phyloP scores from a whole-genome alignment of 2,797 vertebrate species.

The Rallus crepitans region DNA sequence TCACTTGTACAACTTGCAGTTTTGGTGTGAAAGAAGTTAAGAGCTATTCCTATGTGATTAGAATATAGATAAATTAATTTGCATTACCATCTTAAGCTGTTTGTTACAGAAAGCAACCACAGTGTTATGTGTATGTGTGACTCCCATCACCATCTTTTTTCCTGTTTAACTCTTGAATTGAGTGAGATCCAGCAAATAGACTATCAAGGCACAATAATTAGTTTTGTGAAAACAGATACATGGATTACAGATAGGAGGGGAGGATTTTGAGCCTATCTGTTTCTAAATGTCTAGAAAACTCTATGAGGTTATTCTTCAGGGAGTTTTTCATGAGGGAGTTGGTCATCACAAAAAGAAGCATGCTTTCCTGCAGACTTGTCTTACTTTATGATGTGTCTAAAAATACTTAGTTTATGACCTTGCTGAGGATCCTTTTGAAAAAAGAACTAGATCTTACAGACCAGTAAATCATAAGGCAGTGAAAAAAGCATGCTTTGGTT shows the following conservation, averaged over 20 bases:
- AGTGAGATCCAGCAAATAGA: background rate
- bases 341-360: background rate
- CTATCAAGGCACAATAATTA: background rate
- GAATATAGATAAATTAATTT: background rate
- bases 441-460: background rate
- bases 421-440: background rate
- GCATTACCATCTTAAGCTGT: background rate
- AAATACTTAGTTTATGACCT: background rate
- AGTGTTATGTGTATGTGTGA: background rate
- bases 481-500: background rate
- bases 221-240: background rate
- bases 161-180: background rate
- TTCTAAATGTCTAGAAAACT: background rate
- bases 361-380: background rate
- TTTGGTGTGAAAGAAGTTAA: background rate
- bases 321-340: background rate
- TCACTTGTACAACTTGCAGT: background rate
- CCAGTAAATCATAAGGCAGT: background rate
- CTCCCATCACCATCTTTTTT: background rate
- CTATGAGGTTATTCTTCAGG: background rate
- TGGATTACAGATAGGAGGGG: background rate
- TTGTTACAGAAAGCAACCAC: background rate
- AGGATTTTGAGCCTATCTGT: background rate
- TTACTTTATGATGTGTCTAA: background rate
- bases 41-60: background rate